Evolutionary conservation across 2,797 vertebrate genomes (phyloP).

Genomic region (Austrolebias charrua): DNA sequence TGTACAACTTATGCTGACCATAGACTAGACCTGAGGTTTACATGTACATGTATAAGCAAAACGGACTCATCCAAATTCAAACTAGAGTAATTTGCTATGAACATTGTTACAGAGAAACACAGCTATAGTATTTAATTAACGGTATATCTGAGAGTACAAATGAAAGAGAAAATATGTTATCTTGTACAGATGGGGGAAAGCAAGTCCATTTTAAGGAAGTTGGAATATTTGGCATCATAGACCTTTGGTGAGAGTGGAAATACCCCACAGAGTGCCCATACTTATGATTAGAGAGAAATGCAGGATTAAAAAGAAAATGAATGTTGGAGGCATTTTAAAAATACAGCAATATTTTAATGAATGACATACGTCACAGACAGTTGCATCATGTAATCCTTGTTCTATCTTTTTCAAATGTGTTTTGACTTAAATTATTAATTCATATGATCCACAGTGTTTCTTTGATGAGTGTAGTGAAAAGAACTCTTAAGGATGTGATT

Average conservation of each 20-base stretch:
- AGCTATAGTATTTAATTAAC: not conserved
- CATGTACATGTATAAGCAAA: too few species aligned
- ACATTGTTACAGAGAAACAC: not conserved
- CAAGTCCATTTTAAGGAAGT: constrained; percentile 24
- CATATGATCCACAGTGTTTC: constrained; percentile 17
- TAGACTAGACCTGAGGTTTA: too few species aligned
- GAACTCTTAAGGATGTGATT: constrained; percentile 25
- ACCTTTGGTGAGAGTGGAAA: constrained; percentile 10
- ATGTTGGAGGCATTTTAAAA: not conserved
- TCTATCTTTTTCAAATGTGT: constrained; percentile 22
- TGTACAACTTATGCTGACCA: not conserved
- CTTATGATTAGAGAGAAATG: not conserved
- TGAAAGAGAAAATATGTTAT: not conserved
- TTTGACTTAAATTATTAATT: constrained; percentile 8
- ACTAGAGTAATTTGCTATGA: too few species aligned
- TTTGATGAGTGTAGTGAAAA: constrained; percentile 41
- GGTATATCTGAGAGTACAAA: not conserved
- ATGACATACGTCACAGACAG: constrained; percentile 3
- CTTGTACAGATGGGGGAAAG: not conserved
- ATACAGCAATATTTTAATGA: constrained; percentile 23
- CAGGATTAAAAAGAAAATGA: not conserved
- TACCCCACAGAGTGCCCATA: not conserved
- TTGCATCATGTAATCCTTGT: constrained; percentile 24
- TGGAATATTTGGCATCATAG: constrained; percentile 10
- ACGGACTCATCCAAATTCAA: too few species aligned